Conservation (phyloP, 2,888 invertebrate species). For the Zhengitettix transpicula region DNA sequence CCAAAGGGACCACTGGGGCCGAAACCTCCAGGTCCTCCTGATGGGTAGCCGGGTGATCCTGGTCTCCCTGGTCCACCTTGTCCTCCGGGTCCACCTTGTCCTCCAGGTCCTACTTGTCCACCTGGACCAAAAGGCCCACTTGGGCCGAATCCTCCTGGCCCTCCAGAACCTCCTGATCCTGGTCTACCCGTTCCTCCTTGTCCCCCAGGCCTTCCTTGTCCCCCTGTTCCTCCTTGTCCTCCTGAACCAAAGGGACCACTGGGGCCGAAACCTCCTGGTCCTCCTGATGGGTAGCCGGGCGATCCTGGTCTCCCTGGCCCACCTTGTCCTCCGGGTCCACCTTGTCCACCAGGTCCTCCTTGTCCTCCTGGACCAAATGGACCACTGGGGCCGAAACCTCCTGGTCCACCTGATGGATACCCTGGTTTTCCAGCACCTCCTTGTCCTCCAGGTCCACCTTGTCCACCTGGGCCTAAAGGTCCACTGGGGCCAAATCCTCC, state of each 20-base stretch:
- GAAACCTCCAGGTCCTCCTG: conserved; percentile 5
- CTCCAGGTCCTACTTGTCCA: conserved; percentile 3
- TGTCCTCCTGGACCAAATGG: conserved; percentile 6
- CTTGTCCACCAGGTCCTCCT: conserved; percentile 7
- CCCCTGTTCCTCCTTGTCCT: conserved; percentile 7
- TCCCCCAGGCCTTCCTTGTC: conserved; percentile 6
- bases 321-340: conserved; percentile 12
- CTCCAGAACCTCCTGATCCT: conserved; percentile 9
- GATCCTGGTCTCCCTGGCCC: background rate
- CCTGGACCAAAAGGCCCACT: conserved; percentile 7
- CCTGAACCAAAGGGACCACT: conserved; percentile 12
- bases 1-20: conserved; percentile 6
- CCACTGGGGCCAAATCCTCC: conserved; percentile 10
- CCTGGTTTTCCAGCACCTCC: conserved; percentile 10
- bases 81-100: conserved; percentile 5
- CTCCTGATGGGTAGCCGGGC: conserved; percentile 8
- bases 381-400: conserved; percentile 2
- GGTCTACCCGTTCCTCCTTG: conserved; percentile 11
- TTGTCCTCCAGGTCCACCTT: background rate
- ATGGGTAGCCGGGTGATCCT: conserved; percentile 14
- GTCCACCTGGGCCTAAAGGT: conserved; percentile 15
- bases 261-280: conserved; percentile 3
- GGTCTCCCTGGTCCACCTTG: conserved; percentile 11
- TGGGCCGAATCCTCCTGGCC: conserved; percentile 2
- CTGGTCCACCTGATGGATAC: conserved; percentile 13